Percentiles rank a stretch among this genome's conserved stretches.
Conservation (phyloP, 64 coral and sea anemone species). For the Acropora yongei region DNA sequence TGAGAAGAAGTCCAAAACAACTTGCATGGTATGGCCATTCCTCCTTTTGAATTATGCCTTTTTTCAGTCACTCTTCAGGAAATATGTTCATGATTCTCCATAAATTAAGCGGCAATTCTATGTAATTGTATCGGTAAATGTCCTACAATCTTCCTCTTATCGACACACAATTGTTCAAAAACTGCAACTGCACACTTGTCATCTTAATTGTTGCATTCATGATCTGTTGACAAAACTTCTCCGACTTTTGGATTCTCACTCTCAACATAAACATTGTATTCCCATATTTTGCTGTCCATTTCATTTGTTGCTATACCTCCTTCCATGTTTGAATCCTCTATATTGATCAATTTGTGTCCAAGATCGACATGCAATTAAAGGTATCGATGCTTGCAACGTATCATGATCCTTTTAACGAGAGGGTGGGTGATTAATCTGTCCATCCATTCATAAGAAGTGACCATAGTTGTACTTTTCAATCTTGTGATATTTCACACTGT, state of each 20-base stretch:
- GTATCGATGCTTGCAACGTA: too few species aligned
- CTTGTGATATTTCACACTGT: too few species aligned
- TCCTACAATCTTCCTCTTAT: background rate
- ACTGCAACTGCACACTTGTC: background rate
- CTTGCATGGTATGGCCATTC: slow-evolving; percentile 57
- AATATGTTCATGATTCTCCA: slow-evolving; percentile 52
- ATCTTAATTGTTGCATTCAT: background rate
- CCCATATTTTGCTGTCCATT: background rate
- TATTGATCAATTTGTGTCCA: background rate
- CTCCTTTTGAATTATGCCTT: slow-evolving; percentile 54
- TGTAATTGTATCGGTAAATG: background rate
- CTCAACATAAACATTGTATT: background rate
- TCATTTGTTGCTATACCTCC: background rate
- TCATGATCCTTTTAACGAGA: too few species aligned
- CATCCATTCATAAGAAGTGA: too few species aligned
- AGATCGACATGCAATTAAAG: background rate
- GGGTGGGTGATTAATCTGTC: too few species aligned
- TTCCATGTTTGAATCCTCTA: background rate
- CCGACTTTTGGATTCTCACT: background rate
- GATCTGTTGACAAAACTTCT: background rate
- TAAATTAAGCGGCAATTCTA: background rate
- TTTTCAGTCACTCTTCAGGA: slow-evolving; percentile 45
- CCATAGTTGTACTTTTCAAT: too few species aligned
- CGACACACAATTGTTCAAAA: background rate
- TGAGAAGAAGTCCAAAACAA: slow-evolving; percentile 36